These are phyloP conservation scores for Drosophila tsacasi DNA, from an alignment of 1,140 invertebrate species.

Conservation along the genomic window DNA sequence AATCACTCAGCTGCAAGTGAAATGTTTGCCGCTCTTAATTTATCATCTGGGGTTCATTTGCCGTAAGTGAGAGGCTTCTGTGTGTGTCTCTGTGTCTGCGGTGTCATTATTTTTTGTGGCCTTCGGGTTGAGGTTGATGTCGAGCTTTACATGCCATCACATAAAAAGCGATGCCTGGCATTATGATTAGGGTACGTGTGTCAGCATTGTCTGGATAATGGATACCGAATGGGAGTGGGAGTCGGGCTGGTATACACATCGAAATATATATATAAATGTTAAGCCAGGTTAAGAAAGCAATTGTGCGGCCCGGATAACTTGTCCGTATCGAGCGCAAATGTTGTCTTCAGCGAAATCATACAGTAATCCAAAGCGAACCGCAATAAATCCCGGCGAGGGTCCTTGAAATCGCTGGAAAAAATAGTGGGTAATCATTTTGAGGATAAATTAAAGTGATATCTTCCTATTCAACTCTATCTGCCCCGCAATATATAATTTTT, in stretches of 20 bases:
- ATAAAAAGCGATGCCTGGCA: conserved; percentile 69
- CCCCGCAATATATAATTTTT: not conserved
- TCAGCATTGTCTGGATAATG: conserved; percentile 56
- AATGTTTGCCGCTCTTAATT: conserved; percentile 69
- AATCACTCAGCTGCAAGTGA: conserved; percentile 41
- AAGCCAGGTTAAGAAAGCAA: conserved; percentile 47
- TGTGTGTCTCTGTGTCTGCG: conserved; percentile 18
- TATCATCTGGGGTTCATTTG: conserved; percentile 79
- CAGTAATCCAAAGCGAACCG: conserved; percentile 33
- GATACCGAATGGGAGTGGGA: conserved; percentile 30
- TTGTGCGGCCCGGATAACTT: conserved; percentile 7
- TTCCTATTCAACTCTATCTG: not conserved
- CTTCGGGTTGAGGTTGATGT: conserved; percentile 28
- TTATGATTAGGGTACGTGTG: conserved; percentile 72
- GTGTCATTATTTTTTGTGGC: conserved; percentile 72
- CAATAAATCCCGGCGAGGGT: conserved; percentile 33
- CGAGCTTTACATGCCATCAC: conserved; percentile 61
- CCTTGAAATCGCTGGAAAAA: conserved; percentile 14
- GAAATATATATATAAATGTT: conserved; percentile 19
- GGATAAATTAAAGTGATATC: conserved; percentile 8
- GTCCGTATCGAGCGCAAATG: conserved; percentile 24
- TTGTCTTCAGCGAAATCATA: conserved; percentile 30
- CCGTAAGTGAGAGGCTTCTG: conserved; percentile 42
- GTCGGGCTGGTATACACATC: not conserved
- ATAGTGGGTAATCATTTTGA: conserved; percentile 4